Base-by-base conservation (phyloP, 2,113 vertebrate species). In the Terrapene triunguis region DNA sequence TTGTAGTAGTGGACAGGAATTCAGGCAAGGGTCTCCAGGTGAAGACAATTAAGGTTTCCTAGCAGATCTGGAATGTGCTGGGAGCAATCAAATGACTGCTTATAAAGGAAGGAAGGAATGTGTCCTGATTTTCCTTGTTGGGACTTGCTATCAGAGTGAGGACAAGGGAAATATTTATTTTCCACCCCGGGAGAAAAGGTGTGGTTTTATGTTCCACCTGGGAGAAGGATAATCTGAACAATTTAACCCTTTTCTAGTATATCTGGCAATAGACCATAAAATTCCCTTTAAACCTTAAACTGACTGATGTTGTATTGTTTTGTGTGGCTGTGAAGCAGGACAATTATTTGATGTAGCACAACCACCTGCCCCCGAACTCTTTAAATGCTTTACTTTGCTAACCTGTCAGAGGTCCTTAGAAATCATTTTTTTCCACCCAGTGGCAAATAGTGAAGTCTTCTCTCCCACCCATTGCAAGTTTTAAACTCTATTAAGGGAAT, bases 1-100 rank as follows among this genome's bases (percentile, higher is more conserved):
- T 91, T 88, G 1, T 48, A 95, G 94, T 94, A 95, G 95, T 94
- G 89, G 93, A 51, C 95, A 97, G 94, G 96, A 98, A 97, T 96
- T 42, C 92, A 92, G 95, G 80, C 92, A 94, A 72, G 87, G 90
- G 94, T 96, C 65, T 94, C 94, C 97, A 96, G 96, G 96, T 95
- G 85, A 98, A 96, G 94, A 90, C 94, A 97, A 96, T 97, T 97
- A 97, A 93, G 94, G 50, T 97, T 94, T 96, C 95, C 94, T 97
- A 51, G 87, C 83, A 95, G 91, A 95, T 97, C 94, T 96, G 96
- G 97, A 98, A 98, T 98, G 97, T 32, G 80, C 97, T 96, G 80
- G 82, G 84, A 97, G 94, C 88, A 95, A 96, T 93, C 92, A 95
- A 84, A 50, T 42, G 89, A 94, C 83, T 95, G 92, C 81, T 74